phyloP scores from a whole-genome alignment of 2,113 vertebrate species.

The Cryptoleucopteryx plumbea region DNA sequence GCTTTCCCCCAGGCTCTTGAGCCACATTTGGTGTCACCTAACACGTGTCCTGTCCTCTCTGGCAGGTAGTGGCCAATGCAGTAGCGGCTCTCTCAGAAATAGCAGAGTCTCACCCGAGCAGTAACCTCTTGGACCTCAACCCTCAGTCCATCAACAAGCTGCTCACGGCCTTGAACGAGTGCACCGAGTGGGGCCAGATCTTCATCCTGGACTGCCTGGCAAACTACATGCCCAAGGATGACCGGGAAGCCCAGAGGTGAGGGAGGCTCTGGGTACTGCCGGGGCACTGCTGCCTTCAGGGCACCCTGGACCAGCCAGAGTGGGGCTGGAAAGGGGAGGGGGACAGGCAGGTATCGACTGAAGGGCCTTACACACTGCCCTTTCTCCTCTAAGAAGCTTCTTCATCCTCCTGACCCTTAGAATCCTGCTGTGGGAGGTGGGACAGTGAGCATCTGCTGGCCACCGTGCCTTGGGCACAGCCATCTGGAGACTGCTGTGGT shows the following conservation, averaged over 20 bases:
- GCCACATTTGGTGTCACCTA: neutral
- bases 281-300: neutral
- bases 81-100: slow-evolving; percentile 97
- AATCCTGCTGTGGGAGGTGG: neutral
- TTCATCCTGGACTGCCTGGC: slow-evolving; percentile 98
- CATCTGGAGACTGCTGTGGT: neutral
- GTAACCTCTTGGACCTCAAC: slow-evolving; percentile 95
- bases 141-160: slow-evolving; percentile 99
- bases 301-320: rapidly evolving
- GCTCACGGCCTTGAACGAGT: slow-evolving; percentile 94
- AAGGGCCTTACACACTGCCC: neutral
- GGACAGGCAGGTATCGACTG: rapidly evolving
- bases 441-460: neutral
- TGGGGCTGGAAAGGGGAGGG: neutral
- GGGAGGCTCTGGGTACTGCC: neutral
- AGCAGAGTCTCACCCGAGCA: slow-evolving; percentile 95
- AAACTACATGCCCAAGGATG: slow-evolving; percentile 95
- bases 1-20: neutral
- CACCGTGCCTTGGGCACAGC: neutral
- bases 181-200: slow-evolving; percentile 99
- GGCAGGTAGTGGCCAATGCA: slow-evolving; percentile 93
- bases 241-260: slow-evolving; percentile 97
- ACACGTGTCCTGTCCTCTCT: neutral
- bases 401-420: neutral
- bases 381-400: neutral